A percentile compares a stretch with the other conserved stretches of the same genome.
These are phyloP conservation scores for Aspidiotus destructor DNA, from an alignment of 2,888 invertebrate species.

Conservation along the genomic window DNA sequence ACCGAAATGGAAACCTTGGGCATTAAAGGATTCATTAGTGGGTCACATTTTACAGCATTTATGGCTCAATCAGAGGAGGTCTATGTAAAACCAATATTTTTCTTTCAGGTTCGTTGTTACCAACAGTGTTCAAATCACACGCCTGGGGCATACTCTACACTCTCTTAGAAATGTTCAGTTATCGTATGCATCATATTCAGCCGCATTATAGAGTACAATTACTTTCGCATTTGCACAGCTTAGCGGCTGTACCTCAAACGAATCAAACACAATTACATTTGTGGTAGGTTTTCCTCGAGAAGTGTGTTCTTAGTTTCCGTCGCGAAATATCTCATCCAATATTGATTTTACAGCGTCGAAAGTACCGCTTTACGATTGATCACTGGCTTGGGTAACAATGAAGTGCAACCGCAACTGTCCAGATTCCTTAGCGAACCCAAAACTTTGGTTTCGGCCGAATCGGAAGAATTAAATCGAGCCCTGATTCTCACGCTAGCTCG, in stretches of 20 bases:
- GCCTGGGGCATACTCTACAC: conserved; percentile 95
- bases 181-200: conserved; percentile 90
- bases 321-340: no score
- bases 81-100: background rate
- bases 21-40: conserved; percentile 90
- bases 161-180: conserved; percentile 91
- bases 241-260: conserved; percentile 84
- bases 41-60: conserved; percentile 41
- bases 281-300: conserved; percentile 50
- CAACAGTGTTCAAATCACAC: conserved; percentile 82
- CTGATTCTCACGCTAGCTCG: conserved; percentile 86
- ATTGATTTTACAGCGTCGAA: conserved; percentile 55
- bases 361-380: conserved; percentile 78
- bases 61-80: background rate
- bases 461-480: conserved; percentile 87
- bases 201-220: conserved; percentile 90
- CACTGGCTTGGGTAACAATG: conserved; percentile 82
- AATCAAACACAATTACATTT: conserved; percentile 90
- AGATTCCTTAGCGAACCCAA: conserved; percentile 85
- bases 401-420: conserved; percentile 87
- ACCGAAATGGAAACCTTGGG: conserved; percentile 94
- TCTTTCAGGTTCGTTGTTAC: conserved; percentile 66
- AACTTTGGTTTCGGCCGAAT: conserved; percentile 82
- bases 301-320: background rate
- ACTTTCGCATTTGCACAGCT: conserved; percentile 78